Percentiles rank a stretch among this genome's conserved stretches.
These are phyloP conservation scores for Corythoichthys haematopterus DNA, from an alignment of 2,113 vertebrate species.

Conservation along the genomic window DNA sequence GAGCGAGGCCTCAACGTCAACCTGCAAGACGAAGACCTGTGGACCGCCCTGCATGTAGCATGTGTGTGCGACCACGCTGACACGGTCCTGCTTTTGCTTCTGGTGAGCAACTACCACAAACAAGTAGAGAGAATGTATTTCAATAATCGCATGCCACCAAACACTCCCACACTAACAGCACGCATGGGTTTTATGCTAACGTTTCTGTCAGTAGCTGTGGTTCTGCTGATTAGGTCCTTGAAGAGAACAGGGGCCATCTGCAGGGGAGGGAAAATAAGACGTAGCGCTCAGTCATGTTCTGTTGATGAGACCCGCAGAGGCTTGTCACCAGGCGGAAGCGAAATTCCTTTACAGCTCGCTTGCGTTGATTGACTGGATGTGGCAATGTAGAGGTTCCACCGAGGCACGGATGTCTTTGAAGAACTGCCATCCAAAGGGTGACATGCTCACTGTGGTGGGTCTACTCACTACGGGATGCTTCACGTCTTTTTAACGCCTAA, in stretches of 20 bases:
- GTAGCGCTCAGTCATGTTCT: constrained; percentile 17
- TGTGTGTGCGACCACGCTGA: constrained; percentile 88
- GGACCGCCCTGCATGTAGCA: constrained; percentile 91
- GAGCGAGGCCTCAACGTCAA: constrained; percentile 87
- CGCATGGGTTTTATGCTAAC: constrained; percentile 6
- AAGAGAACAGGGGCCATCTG: constrained; percentile 44
- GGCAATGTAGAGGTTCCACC: constrained; percentile 23
- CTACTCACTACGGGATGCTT: not conserved
- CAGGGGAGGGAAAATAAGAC: constrained; percentile 47
- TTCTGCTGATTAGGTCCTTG: constrained; percentile 40
- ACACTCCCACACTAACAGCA: not conserved
- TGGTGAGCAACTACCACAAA: constrained; percentile 75
- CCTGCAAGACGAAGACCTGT: constrained; percentile 91
- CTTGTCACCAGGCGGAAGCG: constrained; percentile 22
- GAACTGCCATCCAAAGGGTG: constrained; percentile 26
- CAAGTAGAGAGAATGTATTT: not conserved
- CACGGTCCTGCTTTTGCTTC: constrained; percentile 81
- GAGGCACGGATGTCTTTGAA: constrained; percentile 44
- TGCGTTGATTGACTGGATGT: constrained; percentile 52
- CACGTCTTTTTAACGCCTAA: not conserved
- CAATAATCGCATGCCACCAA: not conserved
- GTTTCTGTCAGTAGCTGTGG: constrained; percentile 16
- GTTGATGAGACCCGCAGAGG: constrained; percentile 56
- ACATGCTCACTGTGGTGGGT: not conserved
- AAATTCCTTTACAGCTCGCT: constrained; percentile 21